Evolutionary conservation across 2,797 vertebrate genomes (phyloP), one percentile per base, ranked within the genome.

Genomic region (Psittacula derbiana): DNA sequence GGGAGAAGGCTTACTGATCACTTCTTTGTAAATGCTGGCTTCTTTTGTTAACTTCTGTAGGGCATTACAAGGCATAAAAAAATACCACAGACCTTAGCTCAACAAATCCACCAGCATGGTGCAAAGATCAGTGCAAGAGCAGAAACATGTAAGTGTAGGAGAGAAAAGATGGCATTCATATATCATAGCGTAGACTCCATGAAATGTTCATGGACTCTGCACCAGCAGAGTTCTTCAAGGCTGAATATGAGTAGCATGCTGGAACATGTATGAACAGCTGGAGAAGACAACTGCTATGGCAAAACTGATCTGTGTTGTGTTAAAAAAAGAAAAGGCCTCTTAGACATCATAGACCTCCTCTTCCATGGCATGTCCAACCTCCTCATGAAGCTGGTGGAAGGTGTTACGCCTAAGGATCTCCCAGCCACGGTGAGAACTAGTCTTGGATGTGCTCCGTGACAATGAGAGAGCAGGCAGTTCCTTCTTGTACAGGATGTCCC

Each of bases 331-430:
- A 20, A 33, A 84, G 25, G 16, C 28, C 50, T 66, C 43, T 97
- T 95, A 98, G 40, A 98, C 89, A 43, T 98, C 93, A 60, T 97
- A 98, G 57, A 98, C 79, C 31, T 97, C 94, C 38, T 98, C 98
- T 47, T 97, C 97, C 72, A 97, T 52, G 12, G 95, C 89, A 50
- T 92, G 94, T 88, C 98, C 82, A 1, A 92, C 47, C 50, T 97
- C 97, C 33, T 94, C 97, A 41, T 18, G 43, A 41, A 97, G 84
- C 1, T 97, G 97, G 27, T 96, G 95, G 62, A 98, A 88, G 20
- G 98, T 97, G 55, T 97, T 98, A 28, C 88, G 94, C n/a, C 97
- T 96, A 52, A 98, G 90, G 47, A 98, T 96, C 60, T 98, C 97
- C 98, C 98, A 98, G 57, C 98, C 98, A 11, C 86, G 97, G 76